Percentiles rank a stretch among this genome's conserved stretches.
These are phyloP conservation scores for Protobothrops flavoviridis DNA, from an alignment of 2,113 vertebrate genomes.

Conservation along the genomic window DNA sequence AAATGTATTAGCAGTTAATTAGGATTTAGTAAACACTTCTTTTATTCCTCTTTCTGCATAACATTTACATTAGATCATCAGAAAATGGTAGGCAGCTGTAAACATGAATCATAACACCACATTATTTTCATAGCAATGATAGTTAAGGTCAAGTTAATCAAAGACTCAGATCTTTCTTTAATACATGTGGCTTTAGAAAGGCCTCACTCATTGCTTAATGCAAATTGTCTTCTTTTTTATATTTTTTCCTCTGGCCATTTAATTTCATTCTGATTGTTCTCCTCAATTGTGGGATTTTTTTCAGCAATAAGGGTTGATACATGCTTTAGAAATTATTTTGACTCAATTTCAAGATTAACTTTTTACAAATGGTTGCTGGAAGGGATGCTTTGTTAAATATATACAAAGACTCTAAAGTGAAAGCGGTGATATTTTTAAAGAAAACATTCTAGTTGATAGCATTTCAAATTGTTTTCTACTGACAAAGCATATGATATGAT, in stretches of 20 bases:
- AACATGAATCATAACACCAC: conserved; percentile 32
- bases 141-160: conserved; percentile 43
- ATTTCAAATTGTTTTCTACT: background rate
- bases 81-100: conserved; percentile 41
- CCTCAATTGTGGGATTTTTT: fast-evolving
- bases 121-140: background rate
- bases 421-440: background rate
- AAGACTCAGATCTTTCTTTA: conserved; percentile 9
- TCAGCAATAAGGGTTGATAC: background rate
- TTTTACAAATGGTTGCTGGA: background rate
- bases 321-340: background rate
- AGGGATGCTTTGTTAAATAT: background rate
- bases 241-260: background rate
- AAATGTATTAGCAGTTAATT: conserved; percentile 59
- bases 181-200: background rate
- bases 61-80: conserved; percentile 25
- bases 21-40: conserved; percentile 56
- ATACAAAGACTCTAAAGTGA: background rate
- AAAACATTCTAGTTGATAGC: conserved; percentile 19
- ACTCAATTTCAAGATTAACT: background rate
- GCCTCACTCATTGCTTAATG: background rate
- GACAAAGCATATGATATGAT: background rate
- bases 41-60: conserved; percentile 46
- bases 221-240: background rate
- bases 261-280: background rate